Conservation (phyloP, 2,113 vertebrate species). For the Diphyllodes magnificus region DNA sequence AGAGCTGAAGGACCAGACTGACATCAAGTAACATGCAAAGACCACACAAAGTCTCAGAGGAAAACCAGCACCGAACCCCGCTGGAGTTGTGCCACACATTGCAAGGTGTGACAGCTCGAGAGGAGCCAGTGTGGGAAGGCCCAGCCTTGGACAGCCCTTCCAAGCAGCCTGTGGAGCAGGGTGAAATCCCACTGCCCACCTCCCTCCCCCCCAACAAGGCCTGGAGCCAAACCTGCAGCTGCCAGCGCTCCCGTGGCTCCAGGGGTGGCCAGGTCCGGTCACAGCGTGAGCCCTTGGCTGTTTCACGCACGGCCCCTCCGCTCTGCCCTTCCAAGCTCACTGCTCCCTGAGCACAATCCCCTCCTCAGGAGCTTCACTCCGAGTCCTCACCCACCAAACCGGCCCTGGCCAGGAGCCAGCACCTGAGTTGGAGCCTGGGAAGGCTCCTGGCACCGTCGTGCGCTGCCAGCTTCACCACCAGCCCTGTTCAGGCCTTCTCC, state of each 20-base stretch:
- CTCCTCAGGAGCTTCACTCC: fast-evolving
- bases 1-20: background rate
- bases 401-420: background rate
- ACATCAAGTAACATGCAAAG: background rate
- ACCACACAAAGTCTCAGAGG: fast-evolving
- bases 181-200: background rate
- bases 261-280: fast-evolving
- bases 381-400: background rate
- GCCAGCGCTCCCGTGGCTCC: fast-evolving
- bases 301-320: background rate
- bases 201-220: background rate
- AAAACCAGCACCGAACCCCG: fast-evolving
- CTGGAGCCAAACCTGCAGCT: background rate
- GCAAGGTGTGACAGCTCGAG: background rate
- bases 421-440: fast-evolving
- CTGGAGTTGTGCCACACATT: fast-evolving
- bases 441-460: fast-evolving
- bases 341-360: background rate
- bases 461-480: fast-evolving
- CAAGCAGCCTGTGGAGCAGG: fast-evolving
- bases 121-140: fast-evolving
- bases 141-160: background rate
- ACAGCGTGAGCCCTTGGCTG: fast-evolving
- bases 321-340: background rate
- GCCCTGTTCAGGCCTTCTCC: fast-evolving